phyloP scores from a whole-genome alignment of 2,888 invertebrate genomes.

The Barypeithes pellucidus region DNA sequence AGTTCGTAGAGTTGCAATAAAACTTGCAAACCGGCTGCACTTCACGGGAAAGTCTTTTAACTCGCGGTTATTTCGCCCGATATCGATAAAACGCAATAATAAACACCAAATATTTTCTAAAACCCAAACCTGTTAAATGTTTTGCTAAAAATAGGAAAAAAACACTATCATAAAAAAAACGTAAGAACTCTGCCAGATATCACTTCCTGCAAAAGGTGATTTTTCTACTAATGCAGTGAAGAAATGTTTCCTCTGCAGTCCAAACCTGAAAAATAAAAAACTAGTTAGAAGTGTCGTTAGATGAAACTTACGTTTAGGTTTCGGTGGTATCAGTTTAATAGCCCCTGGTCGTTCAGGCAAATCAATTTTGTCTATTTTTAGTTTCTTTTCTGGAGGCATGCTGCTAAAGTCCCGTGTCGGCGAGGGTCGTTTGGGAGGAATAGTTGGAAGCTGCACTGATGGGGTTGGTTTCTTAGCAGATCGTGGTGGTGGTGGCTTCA shows the following conservation, averaged over 20 bases:
- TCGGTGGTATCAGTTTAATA: slow-evolving; percentile 90
- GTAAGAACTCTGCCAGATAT: slow-evolving; percentile 57
- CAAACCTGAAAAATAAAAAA: slow-evolving; percentile 63
- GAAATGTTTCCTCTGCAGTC: slow-evolving; percentile 50
- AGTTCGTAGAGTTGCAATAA: slow-evolving; percentile 19
- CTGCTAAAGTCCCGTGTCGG: slow-evolving; percentile 63
- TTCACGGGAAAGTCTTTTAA: slow-evolving; percentile 34
- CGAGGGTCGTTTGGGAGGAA: slow-evolving; percentile 68
- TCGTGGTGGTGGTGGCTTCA: slow-evolving; percentile 88
- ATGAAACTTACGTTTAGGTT: slow-evolving; percentile 90
- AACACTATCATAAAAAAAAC: slow-evolving; percentile 55
- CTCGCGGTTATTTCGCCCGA: slow-evolving; percentile 36
- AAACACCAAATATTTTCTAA: slow-evolving; percentile 7
- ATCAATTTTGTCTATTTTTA: slow-evolving; percentile 75
- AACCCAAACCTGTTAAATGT: slow-evolving; percentile 38
- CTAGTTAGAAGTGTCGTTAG: slow-evolving; percentile 38
- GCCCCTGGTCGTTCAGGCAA: slow-evolving; percentile 82
- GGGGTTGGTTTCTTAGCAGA: slow-evolving; percentile 75
- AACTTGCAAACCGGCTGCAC: slow-evolving; percentile 25
- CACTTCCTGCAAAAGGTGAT: slow-evolving; percentile 54
- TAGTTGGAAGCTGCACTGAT: slow-evolving; percentile 69
- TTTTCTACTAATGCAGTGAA: slow-evolving; percentile 52
- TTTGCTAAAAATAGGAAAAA: slow-evolving; percentile 52
- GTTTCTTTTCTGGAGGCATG: slow-evolving; percentile 83
- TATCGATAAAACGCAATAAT: slow-evolving; percentile 5